Base-by-base conservation (phyloP, 2,888 invertebrate genomes). In the Idaea aversata region DNA sequence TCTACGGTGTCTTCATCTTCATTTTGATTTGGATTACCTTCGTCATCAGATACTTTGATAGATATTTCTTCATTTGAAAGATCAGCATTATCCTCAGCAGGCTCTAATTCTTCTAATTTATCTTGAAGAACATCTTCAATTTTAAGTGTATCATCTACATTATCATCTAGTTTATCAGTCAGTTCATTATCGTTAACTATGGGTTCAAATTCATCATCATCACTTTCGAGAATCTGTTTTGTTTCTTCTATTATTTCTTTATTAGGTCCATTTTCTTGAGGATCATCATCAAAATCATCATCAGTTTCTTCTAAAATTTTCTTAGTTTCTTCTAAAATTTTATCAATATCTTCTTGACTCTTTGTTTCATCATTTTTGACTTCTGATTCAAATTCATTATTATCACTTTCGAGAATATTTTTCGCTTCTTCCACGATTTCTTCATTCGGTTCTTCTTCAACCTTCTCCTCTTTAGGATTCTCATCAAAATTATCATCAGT, bases 1-100 rank as follows among this genome's bases (percentile, higher is more conserved):
- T 81, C 79, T 1, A 80, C 79, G 0, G 77, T 79, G 34, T 85
- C 85, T 63, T 84, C 84, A 38, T 76, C 77, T 16, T 67, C 59
- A 25, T 58, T 58, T 58, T 16, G 58, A 7, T 58, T 6, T 58
- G 15, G 58, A 16, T 58, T 58, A 5, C 15, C 10, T 47, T 47
- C 47, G 47, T 47, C 10, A 47, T 47, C 47, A 15, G 6, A 63
- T 61, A 35, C 13, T 62, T 10, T 7, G 36, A 10, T 65, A 15
- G 10, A 10, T 63, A 15, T 62, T 62, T 57, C 35, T 15, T 38
- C 47, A 47, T 47, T 47, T 47, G 47, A 13, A 47, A 47, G 47
- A 47, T 47, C 10, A 47, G 62, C 57, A 38, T 64, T 36, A 47
- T 63, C 61, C 36, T 60, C 62, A 15, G 15, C 15, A 15, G 47